Evolutionary conservation across 2,113 vertebrate genomes (phyloP).

Genomic region (Chamaetylas fuelleborni): DNA sequence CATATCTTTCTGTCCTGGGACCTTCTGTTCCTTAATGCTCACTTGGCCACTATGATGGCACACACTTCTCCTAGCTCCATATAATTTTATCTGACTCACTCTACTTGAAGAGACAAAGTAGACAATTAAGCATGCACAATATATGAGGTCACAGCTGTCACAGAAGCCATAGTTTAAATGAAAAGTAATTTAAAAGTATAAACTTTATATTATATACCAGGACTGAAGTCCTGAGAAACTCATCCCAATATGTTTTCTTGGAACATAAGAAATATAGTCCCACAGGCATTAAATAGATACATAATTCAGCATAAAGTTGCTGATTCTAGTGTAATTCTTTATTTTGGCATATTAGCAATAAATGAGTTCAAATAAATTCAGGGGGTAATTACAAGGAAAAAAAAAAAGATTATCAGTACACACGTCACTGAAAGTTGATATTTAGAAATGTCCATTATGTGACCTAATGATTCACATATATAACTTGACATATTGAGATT

Average conservation of each 20-base stretch:
- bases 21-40: not conserved
- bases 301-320: constrained; percentile 37
- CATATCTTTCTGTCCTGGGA: not conserved
- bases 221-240: not conserved
- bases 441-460: not conserved
- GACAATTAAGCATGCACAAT: not conserved
- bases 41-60: not conserved
- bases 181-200: not conserved
- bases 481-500: constrained; percentile 23
- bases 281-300: not conserved
- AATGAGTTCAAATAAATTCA: constrained; percentile 20
- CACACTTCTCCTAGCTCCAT: not conserved
- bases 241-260: not conserved
- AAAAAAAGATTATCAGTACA: not conserved
- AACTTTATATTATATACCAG: not conserved
- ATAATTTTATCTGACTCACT: not conserved
- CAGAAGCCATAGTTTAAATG: not conserved
- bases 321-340: constrained; percentile 13
- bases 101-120: not conserved
- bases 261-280: constrained; percentile 25
- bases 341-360: constrained; percentile 39
- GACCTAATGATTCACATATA: not conserved
- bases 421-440: not conserved
- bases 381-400: not conserved
- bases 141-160: not conserved